Evolutionary conservation across 2,888 invertebrate species (phyloP).

Genomic region (Leptarthrus brevirostris): DNA sequence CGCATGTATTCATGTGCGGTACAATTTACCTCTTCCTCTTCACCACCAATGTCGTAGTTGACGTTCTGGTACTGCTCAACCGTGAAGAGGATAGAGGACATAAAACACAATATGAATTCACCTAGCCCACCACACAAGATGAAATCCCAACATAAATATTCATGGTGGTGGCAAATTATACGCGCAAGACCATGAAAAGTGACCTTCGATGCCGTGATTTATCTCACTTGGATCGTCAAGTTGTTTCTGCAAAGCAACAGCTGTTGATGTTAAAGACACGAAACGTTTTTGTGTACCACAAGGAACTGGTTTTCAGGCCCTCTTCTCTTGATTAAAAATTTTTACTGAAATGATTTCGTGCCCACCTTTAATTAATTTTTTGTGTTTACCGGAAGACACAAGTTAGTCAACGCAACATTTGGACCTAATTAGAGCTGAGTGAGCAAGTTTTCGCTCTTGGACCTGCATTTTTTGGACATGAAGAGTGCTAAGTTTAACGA

Average conservation of each 20-base stretch:
- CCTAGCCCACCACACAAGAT: conserved; percentile 6
- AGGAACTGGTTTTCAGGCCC: not conserved
- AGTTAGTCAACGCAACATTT: conserved; percentile 10
- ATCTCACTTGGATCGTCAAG: conserved; percentile 5
- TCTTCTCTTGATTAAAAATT: conserved; percentile 1
- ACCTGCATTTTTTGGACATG: not conserved
- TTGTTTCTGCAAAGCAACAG: not conserved
- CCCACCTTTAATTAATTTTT: conserved; percentile 15
- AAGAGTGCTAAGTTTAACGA: not conserved
- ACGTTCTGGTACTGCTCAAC: not conserved
- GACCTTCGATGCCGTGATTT: conserved; percentile 44
- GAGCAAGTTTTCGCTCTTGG: not conserved
- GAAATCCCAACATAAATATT: conserved; percentile 37
- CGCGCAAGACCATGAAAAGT: conserved; percentile 38
- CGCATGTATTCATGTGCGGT: not conserved
- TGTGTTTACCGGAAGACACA: conserved; percentile 2
- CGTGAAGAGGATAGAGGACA: conserved; percentile 3
- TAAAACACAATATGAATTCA: not conserved
- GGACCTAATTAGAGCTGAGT: conserved; percentile 5
- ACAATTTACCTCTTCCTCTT: not conserved
- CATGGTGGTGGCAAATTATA: conserved; percentile 47
- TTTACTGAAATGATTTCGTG: not conserved
- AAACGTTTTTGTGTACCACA: not conserved
- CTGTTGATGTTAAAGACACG: not conserved
- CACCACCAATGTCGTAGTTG: not conserved